These are phyloP conservation scores for Disparrhopalites patrizii DNA, from an alignment of 2,888 invertebrate genomes.

Conservation along the genomic window DNA sequence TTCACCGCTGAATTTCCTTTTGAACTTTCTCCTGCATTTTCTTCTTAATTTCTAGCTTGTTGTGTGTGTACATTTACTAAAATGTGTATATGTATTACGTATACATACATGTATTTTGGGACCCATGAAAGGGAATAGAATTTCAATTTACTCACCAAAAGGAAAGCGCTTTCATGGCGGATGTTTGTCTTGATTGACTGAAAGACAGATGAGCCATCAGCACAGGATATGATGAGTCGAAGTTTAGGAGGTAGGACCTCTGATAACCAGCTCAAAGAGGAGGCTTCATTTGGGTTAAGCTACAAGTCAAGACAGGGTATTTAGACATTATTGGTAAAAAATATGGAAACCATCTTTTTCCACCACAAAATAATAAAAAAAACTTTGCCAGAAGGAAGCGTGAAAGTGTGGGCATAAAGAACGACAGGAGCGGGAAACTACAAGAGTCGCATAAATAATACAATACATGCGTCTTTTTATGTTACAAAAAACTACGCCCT, in stretches of 20 bases:
- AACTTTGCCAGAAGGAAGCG: no score
- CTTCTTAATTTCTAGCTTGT: not conserved
- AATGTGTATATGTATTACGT: not conserved
- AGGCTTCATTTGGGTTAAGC: slow-evolving; percentile 55
- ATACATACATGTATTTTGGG: not conserved
- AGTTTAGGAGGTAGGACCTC: slow-evolving; percentile 67
- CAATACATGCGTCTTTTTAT: no score
- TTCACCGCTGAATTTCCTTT: no score
- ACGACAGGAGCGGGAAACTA: no score
- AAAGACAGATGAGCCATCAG: slow-evolving; percentile 57
- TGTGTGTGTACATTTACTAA: not conserved
- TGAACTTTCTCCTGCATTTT: not conserved
- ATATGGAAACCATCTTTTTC: no score
- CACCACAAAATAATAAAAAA: no score
- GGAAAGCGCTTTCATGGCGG: slow-evolving; percentile 43
- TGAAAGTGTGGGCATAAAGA: no score
- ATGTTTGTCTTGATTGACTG: slow-evolving; percentile 50
- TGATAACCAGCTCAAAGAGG: slow-evolving; percentile 72
- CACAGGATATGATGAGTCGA: slow-evolving; percentile 70
- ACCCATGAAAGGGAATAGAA: not conserved
- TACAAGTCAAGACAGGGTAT: no score
- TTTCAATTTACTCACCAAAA: slow-evolving; percentile 26
- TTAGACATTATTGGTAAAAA: no score
- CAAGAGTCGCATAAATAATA: no score
- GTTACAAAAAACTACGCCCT: no score